These are phyloP conservation scores for Macrocentrus cingulum DNA, from an alignment of 1,140 invertebrate species.

Conservation along the genomic window DNA sequence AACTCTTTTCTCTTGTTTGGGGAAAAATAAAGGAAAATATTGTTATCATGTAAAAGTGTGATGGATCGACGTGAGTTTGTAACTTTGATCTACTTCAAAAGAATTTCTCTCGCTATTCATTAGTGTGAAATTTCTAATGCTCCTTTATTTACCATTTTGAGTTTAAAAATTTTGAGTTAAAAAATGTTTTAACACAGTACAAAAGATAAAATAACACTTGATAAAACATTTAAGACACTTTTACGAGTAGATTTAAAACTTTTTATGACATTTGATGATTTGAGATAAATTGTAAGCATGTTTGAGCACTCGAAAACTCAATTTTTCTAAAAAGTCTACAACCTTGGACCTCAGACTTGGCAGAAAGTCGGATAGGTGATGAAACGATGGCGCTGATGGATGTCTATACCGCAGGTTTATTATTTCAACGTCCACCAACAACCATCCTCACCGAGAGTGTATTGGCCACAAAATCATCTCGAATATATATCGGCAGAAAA, in stretches of 20 bases:
- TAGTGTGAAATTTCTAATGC: not conserved
- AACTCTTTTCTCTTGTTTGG: not conserved
- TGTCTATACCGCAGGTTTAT: slow-evolving; percentile 36
- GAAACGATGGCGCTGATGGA: slow-evolving; percentile 43
- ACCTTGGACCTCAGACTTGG: slow-evolving; percentile 23
- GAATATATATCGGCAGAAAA: too few relatives aligned
- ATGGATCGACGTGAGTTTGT: not conserved
- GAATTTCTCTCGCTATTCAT: not conserved
- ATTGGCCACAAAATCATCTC: too few relatives aligned
- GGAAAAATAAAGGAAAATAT: not conserved
- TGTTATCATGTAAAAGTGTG: slow-evolving; percentile 7
- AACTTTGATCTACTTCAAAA: not conserved
- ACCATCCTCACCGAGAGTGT: too few relatives aligned
- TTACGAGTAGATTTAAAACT: too few relatives aligned
- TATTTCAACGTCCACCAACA: too few relatives aligned
- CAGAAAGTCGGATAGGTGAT: slow-evolving; percentile 33
- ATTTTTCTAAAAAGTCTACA: too few relatives aligned
- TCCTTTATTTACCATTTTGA: not conserved
- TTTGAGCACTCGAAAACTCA: too few relatives aligned
- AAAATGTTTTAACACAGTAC: not conserved
- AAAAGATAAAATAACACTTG: too few relatives aligned
- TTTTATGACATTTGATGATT: too few relatives aligned
- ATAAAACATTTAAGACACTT: too few relatives aligned
- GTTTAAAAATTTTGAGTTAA: not conserved
- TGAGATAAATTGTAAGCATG: too few relatives aligned